A percentile compares a stretch with the other conserved stretches of the same genome.
Conservation (phyloP, 2,113 vertebrate genomes). For the Rhea pennata region DNA sequence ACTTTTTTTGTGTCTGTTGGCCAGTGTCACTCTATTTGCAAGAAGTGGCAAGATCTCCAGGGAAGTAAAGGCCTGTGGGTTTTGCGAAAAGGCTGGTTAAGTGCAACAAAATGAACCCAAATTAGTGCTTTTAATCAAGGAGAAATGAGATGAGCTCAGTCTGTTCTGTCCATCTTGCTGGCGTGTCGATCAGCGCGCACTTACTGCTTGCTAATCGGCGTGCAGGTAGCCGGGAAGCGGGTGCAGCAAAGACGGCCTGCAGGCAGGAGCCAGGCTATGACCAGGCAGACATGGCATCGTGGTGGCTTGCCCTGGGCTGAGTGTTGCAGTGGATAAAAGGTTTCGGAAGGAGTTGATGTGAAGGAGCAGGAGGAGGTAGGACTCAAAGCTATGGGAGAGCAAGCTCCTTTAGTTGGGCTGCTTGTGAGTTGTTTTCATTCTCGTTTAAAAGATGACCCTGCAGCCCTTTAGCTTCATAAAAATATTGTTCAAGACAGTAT, state of each 20-base stretch:
- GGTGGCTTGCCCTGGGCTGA: background rate
- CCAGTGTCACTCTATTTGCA: background rate
- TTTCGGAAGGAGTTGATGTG: background rate
- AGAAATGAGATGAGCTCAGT: background rate
- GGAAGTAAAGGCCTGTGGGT: background rate
- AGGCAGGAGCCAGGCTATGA: background rate
- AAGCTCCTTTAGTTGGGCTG: background rate
- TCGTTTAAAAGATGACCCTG: background rate
- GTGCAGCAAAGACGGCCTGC: background rate
- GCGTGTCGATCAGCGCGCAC: background rate
- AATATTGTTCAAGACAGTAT: conserved; percentile 2
- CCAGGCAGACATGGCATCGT: background rate
- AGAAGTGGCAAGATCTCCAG: background rate
- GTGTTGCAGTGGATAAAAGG: background rate
- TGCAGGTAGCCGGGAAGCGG: background rate
- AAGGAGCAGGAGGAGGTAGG: background rate
- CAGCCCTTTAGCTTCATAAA: conserved; percentile 19
- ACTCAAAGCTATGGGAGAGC: background rate
- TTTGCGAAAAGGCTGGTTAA: background rate
- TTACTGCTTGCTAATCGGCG: accelerated
- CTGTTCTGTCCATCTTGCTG: background rate
- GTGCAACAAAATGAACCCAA: background rate
- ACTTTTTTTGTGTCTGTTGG: background rate
- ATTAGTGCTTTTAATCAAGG: background rate
- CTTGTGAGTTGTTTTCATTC: background rate